These are phyloP conservation scores for Bergia puertoricense DNA, from an alignment of 92 coral and sea anemone genomes.

Conservation along the genomic window DNA sequence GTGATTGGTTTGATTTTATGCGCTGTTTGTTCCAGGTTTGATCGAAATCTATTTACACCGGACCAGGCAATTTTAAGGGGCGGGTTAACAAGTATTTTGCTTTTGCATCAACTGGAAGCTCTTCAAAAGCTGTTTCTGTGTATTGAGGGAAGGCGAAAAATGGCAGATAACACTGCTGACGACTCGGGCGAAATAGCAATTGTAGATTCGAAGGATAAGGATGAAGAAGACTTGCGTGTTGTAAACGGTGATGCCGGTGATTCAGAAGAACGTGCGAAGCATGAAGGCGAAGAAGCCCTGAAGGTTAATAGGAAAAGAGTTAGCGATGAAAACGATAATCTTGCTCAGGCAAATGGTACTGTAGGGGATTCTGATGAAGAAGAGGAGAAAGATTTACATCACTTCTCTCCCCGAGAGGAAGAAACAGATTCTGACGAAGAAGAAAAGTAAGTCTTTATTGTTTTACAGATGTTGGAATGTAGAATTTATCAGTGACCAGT, in stretches of 20 bases:
- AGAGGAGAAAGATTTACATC: conserved; percentile 43
- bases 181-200: background rate
- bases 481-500: background rate
- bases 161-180: conserved; percentile 30
- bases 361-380: conserved; percentile 33
- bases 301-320: conserved; percentile 16
- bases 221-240: conserved; percentile 24
- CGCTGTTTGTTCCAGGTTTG: conserved; percentile 39
- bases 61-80: conserved; percentile 44
- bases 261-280: conserved; percentile 17
- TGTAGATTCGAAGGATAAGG: background rate
- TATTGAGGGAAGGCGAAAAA: background rate
- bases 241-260: conserved; percentile 34
- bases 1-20: conserved; percentile 63
- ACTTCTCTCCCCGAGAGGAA: conserved; percentile 40
- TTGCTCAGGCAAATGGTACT: conserved; percentile 19
- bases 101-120: background rate
- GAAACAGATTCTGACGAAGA: conserved; percentile 30
- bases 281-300: conserved; percentile 15
- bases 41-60: conserved; percentile 44
- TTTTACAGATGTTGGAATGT: background rate
- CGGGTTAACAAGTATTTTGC: conserved; percentile 14
- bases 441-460: conserved; percentile 24
- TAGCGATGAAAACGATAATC: conserved; percentile 24
- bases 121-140: conserved; percentile 14